phyloP scores from a whole-genome alignment of 2,113 vertebrate species.

The Myotis lucifugus region DNA sequence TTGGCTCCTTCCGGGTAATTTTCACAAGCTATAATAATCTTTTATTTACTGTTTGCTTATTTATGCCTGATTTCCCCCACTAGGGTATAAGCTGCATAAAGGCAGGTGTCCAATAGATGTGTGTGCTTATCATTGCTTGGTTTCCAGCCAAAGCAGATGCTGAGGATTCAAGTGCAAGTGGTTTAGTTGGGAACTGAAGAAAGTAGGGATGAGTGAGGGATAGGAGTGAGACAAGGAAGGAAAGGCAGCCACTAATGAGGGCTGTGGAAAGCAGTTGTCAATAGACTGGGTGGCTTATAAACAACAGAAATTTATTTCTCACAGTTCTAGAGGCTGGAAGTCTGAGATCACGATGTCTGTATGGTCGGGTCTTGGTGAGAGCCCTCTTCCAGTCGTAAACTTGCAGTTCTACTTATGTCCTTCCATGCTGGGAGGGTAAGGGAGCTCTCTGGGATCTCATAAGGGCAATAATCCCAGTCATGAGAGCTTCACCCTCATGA shows the following conservation, averaged over 20 bases:
- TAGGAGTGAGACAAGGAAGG: not conserved
- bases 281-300: not conserved
- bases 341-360: not conserved
- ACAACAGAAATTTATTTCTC: not conserved
- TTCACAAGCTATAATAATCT: conserved; percentile 11
- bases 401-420: not conserved
- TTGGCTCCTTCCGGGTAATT: conserved; percentile 12
- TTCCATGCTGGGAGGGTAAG: not conserved
- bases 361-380: not conserved
- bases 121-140: not conserved
- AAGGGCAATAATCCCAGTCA: not conserved
- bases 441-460: not conserved
- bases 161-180: not conserved
- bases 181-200: not conserved
- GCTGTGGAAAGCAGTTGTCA: not conserved
- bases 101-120: not conserved
- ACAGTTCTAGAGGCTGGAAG: not conserved
- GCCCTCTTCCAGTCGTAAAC: not conserved
- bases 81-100: not conserved
- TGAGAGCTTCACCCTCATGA: not conserved
- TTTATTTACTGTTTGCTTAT: conserved; percentile 53
- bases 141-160: not conserved
- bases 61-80: not conserved
- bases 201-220: too few species aligned
- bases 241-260: not conserved